Percentiles rank a stretch among this genome's conserved stretches.
phyloP scores from a whole-genome alignment of 1,140 invertebrate species.

The Medauroidea extradentata region DNA sequence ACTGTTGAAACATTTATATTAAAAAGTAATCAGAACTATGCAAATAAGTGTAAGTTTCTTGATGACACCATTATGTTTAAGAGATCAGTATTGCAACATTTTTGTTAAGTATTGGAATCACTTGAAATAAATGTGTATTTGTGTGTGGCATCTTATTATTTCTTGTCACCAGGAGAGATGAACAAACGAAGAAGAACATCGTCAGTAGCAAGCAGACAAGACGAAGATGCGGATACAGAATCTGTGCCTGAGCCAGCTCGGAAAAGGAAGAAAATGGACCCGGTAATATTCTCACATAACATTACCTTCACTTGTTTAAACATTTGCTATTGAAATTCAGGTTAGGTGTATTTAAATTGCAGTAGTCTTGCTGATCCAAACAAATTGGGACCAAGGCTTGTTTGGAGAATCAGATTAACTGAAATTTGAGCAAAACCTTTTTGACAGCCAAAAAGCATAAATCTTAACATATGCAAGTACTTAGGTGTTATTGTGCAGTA shows the following conservation, averaged over 20 bases:
- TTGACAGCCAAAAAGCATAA: not conserved
- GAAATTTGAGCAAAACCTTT: not conserved
- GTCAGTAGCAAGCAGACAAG: slow-evolving; percentile 61
- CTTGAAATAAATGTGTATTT: too few relatives aligned
- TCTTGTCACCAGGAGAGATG: slow-evolving; percentile 39
- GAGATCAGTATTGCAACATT: too few relatives aligned
- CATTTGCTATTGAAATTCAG: not conserved
- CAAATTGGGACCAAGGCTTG: too few relatives aligned
- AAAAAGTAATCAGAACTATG: too few relatives aligned
- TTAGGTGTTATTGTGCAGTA: not conserved
- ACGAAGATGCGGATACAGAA: slow-evolving; percentile 50
- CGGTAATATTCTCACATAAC: too few relatives aligned
- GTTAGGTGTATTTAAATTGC: too few relatives aligned
- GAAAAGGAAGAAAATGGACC: slow-evolving; percentile 50
- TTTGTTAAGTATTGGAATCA: too few relatives aligned
- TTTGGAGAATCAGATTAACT: not conserved
- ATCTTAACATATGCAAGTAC: not conserved
- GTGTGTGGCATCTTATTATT: not conserved
- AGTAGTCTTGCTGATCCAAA: not conserved
- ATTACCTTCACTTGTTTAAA: slow-evolving; percentile 2
- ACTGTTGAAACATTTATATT: too few relatives aligned
- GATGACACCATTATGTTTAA: too few relatives aligned
- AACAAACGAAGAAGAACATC: slow-evolving; percentile 63
- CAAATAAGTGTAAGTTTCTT: too few relatives aligned
- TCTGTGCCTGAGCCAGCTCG: slow-evolving; percentile 42